Percentiles rank a stretch among this genome's conserved stretches.
phyloP scores from a whole-genome alignment of 2,888 invertebrate species.

The Junonia oenone region DNA sequence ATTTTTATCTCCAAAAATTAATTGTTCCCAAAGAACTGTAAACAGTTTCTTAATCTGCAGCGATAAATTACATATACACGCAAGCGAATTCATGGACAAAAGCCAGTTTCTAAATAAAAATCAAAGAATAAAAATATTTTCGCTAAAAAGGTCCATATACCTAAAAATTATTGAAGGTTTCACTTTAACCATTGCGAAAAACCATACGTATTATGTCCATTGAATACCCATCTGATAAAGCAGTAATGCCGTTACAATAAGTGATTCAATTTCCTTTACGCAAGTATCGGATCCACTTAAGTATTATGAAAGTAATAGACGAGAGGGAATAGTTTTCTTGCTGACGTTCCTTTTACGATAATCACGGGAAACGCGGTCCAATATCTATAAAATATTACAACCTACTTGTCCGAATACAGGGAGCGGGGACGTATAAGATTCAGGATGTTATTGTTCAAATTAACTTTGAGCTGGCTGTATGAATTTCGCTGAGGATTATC shows the following conservation, averaged over 20 bases:
- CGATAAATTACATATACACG: too few species aligned
- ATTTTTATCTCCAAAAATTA: too few species aligned
- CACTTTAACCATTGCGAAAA: conserved; percentile 45
- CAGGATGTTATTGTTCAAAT: conserved; percentile 61
- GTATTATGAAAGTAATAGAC: conserved; percentile 77
- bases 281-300: conserved; percentile 76
- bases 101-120: too few species aligned
- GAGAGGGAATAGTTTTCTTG: conserved; percentile 76
- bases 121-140: neutral
- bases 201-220: conserved; percentile 60
- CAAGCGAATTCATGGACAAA: too few species aligned
- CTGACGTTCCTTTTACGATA: conserved; percentile 78
- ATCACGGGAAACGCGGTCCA: conserved; percentile 75
- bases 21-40: too few species aligned
- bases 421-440: conserved; percentile 36
- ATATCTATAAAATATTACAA: conserved; percentile 75
- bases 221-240: conserved; percentile 68
- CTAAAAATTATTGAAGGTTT: conserved; percentile 38
- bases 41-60: too few species aligned
- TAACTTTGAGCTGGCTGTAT: conserved; percentile 46
- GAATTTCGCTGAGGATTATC: conserved; percentile 27
- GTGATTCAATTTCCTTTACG: conserved; percentile 77
- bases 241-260: conserved; percentile 73
- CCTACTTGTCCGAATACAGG: conserved; percentile 40
- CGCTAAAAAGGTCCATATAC: neutral